Conservation (phyloP, 2,888 invertebrate species). For the Caenorhabditis afra region DNA sequence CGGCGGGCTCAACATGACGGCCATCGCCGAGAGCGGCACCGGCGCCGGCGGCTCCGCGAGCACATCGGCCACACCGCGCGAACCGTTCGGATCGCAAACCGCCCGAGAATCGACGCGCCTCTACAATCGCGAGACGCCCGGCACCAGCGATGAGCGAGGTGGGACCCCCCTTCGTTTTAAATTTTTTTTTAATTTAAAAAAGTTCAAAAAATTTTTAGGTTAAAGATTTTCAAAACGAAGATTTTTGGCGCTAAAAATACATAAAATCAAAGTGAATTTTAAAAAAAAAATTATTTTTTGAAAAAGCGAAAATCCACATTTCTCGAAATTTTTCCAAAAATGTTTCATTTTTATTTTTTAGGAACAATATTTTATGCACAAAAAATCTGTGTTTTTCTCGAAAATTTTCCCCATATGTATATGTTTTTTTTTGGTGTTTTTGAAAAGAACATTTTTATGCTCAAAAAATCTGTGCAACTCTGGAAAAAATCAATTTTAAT, state of each 20-base stretch:
- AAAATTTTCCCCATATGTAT: too few species aligned
- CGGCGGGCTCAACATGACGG: slow-evolving; percentile 46
- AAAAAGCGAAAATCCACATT: not conserved
- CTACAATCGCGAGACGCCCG: slow-evolving; percentile 38
- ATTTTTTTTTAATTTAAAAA: slow-evolving; percentile 1
- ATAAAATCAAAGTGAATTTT: not conserved
- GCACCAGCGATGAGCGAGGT: slow-evolving; percentile 30
- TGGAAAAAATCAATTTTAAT: too few species aligned
- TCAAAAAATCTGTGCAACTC: too few species aligned
- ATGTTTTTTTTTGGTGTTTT: too few species aligned
- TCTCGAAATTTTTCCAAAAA: too few species aligned
- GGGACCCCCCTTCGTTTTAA: not conserved
- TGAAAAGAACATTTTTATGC: too few species aligned
- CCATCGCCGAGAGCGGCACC: slow-evolving; percentile 13
- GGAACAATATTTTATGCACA: too few species aligned
- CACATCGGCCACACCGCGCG: slow-evolving; percentile 28
- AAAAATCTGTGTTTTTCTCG: too few species aligned
- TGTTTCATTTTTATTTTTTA: too few species aligned
- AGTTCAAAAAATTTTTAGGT: not conserved
- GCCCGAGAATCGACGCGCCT: slow-evolving; percentile 54
- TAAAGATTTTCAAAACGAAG: not conserved
- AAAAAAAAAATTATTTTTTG: not conserved
- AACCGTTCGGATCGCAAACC: slow-evolving; percentile 50
- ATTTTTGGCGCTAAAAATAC: not conserved
- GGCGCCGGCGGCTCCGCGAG: slow-evolving; percentile 9